Conservation (phyloP, 2,888 invertebrate species). For the Notodonta ziczac region DNA sequence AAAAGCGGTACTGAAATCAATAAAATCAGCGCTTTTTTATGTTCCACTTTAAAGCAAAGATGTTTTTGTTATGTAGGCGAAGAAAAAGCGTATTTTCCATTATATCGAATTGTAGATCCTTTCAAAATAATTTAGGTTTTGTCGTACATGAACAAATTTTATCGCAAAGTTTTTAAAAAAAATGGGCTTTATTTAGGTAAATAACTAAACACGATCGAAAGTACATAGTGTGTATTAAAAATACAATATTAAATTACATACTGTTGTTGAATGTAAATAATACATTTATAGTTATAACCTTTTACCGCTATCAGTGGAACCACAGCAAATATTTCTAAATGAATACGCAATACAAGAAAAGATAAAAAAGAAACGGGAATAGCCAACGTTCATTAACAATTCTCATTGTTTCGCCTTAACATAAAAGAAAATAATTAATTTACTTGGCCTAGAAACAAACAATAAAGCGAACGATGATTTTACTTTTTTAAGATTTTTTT, state of each 20-base stretch:
- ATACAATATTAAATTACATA: too few relatives aligned
- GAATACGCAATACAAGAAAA: constrained; percentile 51
- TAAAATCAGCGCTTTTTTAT: not conserved
- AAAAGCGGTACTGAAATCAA: not conserved
- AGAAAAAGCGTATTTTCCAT: too few relatives aligned
- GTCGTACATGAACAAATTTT: too few relatives aligned
- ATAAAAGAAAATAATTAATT: constrained; percentile 74
- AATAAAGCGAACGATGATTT: constrained; percentile 41
- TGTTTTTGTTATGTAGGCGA: too few relatives aligned
- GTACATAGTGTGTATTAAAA: too few relatives aligned
- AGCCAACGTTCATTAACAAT: constrained; percentile 68
- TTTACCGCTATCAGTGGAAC: constrained; percentile 26
- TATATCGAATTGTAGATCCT: too few relatives aligned
- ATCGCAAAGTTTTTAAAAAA: too few relatives aligned
- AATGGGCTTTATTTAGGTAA: too few relatives aligned
- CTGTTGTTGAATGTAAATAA: too few relatives aligned
- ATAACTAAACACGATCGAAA: too few relatives aligned
- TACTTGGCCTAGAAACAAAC: constrained; percentile 57
- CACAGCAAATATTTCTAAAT: constrained; percentile 50
- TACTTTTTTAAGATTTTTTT: constrained; percentile 36
- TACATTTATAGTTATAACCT: not conserved
- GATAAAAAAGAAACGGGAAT: constrained; percentile 54
- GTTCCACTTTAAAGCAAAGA: too few relatives aligned
- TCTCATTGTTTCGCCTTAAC: constrained; percentile 64
- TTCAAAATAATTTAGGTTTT: too few relatives aligned